These are phyloP conservation scores for Fopius arisanus DNA, from an alignment of 1,140 invertebrate species.

Conservation along the genomic window DNA sequence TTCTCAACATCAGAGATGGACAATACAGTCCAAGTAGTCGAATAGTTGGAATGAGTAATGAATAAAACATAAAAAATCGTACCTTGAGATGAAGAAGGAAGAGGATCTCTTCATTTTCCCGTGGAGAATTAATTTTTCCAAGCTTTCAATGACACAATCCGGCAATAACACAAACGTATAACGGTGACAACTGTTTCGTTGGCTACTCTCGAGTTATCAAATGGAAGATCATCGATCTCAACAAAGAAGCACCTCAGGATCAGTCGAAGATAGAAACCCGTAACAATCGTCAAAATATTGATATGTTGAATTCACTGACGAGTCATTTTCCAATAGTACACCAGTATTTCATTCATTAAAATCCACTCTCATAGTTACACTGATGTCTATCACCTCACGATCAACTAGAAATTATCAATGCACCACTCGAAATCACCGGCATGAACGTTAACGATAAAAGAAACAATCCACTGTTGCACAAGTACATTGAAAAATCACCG, in stretches of 20 bases:
- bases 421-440: too few relatives aligned
- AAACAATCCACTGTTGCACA: too few relatives aligned
- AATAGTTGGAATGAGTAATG: neutral
- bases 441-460: too few relatives aligned
- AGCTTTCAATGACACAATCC: constrained; percentile 33
- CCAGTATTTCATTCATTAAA: neutral
- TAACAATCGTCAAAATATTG: neutral
- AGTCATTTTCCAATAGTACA: neutral
- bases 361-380: neutral
- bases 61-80: neutral
- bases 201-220: neutral
- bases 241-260: neutral
- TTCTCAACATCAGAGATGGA: neutral
- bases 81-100: constrained; percentile 60
- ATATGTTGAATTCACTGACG: constrained; percentile 26
- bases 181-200: neutral
- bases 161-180: constrained; percentile 6
- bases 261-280: neutral
- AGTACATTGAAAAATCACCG: neutral
- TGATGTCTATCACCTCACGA: too few relatives aligned
- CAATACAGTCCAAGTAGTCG: neutral
- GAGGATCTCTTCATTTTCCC: constrained; percentile 59
- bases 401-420: too few relatives aligned
- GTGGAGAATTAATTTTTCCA: constrained; percentile 59
- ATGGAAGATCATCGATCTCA: neutral